A percentile compares a stretch with the other conserved stretches of the same genome.
Conservation (phyloP, 2,797 vertebrate genomes). For the Centroberyx gerrardi region DNA sequence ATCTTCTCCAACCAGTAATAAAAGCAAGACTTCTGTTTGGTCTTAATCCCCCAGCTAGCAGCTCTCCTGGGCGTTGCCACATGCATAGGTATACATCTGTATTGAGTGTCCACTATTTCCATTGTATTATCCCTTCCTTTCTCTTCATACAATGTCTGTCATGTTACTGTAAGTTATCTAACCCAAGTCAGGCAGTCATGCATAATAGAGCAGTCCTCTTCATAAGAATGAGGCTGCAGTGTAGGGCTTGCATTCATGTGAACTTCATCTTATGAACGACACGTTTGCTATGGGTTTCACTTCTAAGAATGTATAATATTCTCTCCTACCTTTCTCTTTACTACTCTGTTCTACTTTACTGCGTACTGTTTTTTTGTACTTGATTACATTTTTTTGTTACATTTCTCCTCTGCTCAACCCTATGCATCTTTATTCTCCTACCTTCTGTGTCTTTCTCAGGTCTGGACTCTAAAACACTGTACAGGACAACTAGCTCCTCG, state of each 20-base stretch:
- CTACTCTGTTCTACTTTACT: background rate
- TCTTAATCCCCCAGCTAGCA: background rate
- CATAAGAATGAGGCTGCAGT: conserved; percentile 15
- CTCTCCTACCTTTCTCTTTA: background rate
- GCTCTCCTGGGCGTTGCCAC: background rate
- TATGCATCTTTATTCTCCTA: background rate
- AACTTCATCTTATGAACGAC: conserved; percentile 13
- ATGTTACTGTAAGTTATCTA: conserved; percentile 6
- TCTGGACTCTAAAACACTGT: conserved; percentile 81
- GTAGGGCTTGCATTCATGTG: background rate
- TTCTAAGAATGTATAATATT: background rate
- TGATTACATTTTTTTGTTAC: background rate
- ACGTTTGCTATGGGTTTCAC: background rate
- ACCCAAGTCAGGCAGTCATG: conserved; percentile 20
- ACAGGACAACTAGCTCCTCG: conserved; percentile 67
- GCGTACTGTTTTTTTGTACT: background rate
- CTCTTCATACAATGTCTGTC: conserved; percentile 51
- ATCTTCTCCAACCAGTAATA: conserved; percentile 1
- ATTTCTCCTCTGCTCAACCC: background rate
- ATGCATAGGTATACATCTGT: background rate
- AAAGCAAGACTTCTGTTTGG: background rate
- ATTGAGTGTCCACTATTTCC: background rate
- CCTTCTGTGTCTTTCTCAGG: conserved; percentile 64
- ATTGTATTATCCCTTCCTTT: background rate
- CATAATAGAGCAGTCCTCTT: conserved; percentile 3